A percentile compares a stretch with the other conserved stretches of the same genome.
These are phyloP conservation scores for Asbolus verrucosus DNA, from an alignment of 1,140 invertebrate genomes.

Conservation along the genomic window DNA sequence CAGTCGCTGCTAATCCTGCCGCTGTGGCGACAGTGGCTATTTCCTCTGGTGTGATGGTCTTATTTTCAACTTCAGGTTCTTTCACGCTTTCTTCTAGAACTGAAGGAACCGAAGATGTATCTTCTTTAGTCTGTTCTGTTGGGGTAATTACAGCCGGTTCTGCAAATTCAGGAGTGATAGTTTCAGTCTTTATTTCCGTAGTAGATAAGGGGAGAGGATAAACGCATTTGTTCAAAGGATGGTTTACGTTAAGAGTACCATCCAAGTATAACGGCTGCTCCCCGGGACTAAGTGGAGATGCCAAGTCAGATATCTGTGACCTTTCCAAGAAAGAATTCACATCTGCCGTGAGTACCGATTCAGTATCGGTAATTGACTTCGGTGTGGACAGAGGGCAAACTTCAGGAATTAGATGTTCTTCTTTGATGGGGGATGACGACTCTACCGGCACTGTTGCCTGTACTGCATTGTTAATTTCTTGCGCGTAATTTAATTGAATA, in stretches of 20 bases:
- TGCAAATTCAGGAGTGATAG: conserved; percentile 53
- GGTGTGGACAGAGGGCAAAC: conserved; percentile 18
- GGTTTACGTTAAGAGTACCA: neutral
- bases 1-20: conserved; percentile 57
- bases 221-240: conserved; percentile 34
- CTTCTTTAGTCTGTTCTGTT: conserved; percentile 56
- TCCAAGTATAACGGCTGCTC: neutral
- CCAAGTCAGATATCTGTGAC: conserved; percentile 45
- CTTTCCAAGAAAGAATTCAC: conserved; percentile 54
- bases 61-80: conserved; percentile 40
- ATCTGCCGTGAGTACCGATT: conserved; percentile 52
- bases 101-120: conserved; percentile 39
- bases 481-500: conserved; percentile 21
- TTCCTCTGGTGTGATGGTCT: neutral
- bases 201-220: conserved; percentile 16
- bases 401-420: conserved; percentile 10
- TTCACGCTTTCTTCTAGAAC: conserved; percentile 41
- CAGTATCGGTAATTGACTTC: conserved; percentile 45
- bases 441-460: neutral
- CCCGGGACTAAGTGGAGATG: conserved; percentile 43
- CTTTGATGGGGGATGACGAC: conserved; percentile 1
- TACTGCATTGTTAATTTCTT: conserved; percentile 9
- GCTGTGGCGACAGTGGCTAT: conserved; percentile 50
- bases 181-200: conserved; percentile 15
- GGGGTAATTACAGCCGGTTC: conserved; percentile 54